Conservation (phyloP, 2,113 vertebrate genomes). For the Prinia subflava region DNA sequence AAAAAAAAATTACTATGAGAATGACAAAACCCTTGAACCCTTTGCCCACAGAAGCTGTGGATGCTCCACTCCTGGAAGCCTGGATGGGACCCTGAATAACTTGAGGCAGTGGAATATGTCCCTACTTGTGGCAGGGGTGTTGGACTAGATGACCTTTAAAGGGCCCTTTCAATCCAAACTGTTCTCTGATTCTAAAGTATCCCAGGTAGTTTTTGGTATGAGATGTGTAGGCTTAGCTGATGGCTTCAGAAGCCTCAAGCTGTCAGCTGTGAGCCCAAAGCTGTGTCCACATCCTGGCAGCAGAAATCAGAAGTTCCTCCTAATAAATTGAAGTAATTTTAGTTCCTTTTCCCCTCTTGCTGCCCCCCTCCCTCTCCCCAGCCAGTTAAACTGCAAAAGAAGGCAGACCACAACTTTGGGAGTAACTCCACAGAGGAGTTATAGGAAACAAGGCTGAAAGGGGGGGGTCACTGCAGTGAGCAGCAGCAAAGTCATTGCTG, state of each 20-base stretch:
- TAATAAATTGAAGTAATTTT: neutral
- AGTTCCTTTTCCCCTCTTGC: neutral
- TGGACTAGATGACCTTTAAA: neutral
- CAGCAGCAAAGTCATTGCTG: neutral
- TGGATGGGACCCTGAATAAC: neutral
- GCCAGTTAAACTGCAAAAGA: neutral
- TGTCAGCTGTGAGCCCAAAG: neutral
- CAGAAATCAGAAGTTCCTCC: neutral
- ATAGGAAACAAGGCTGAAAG: neutral
- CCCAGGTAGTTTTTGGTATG: neutral
- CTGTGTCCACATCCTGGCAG: neutral
- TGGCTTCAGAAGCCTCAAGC: neutral
- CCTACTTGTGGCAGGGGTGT: neutral
- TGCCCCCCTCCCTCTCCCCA: neutral
- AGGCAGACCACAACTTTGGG: neutral
- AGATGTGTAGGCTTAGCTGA: neutral
- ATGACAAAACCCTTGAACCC: neutral
- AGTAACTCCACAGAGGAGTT: neutral
- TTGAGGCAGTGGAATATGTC: neutral
- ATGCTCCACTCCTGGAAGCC: neutral
- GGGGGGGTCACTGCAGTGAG: neutral
- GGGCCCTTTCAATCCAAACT: neutral
- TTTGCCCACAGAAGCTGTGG: neutral
- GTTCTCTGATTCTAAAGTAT: neutral
- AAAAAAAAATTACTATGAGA: accelerated